Base-by-base conservation (phyloP, 2,888 invertebrate species). In the Formica aserva region DNA sequence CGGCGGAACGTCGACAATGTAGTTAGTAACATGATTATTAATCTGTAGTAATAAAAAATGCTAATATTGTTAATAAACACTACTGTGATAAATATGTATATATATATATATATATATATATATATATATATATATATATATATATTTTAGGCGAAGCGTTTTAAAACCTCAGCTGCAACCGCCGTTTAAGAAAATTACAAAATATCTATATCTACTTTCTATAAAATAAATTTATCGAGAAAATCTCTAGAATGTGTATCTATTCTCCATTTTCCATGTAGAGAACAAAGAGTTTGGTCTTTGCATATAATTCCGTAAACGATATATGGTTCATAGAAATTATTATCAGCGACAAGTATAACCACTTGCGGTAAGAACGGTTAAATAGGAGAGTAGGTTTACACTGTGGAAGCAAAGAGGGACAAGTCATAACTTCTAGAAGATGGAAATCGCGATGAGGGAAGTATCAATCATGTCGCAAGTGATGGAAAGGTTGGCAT, bases 381-480 rank as follows among this genome's bases (percentile, higher is more conserved):
- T 52, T 52, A n/a, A 52, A 52, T 52, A 52, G 52, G n/a, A 52
- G 52, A 52, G 18, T n/a, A n/a, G n/a, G n/a, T 62, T 41, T 29
- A 45, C 5, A 45, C 32, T 29, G 15, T 62, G 13, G 11, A 35
- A 65, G n/a, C 29, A 41, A 60, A 75, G 22, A 9, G 29, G 9
- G 29, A 63, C 29, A 63, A 45, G 26, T 65, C 48, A 35, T 65
- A 48, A 52, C 13, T 8, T 66, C 4, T 52, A 66, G 32, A 66
- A 66, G 52, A 76, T 52, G 35, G 8, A 38, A 76, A 76, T 76
- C 5, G 26, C 26, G 35, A 66, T 66, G 66, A 76, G 52, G 66
- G 26, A 13, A 62, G 38, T 66, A 66, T 66, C 52, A 66, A 66
- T 76, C 76, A 66, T n/a, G 66, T 76, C 52, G 38, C 26, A 52